Evolutionary conservation across 2,888 invertebrate species (phyloP).

Genomic region (Aphelenchoides bicaudatus): DNA sequence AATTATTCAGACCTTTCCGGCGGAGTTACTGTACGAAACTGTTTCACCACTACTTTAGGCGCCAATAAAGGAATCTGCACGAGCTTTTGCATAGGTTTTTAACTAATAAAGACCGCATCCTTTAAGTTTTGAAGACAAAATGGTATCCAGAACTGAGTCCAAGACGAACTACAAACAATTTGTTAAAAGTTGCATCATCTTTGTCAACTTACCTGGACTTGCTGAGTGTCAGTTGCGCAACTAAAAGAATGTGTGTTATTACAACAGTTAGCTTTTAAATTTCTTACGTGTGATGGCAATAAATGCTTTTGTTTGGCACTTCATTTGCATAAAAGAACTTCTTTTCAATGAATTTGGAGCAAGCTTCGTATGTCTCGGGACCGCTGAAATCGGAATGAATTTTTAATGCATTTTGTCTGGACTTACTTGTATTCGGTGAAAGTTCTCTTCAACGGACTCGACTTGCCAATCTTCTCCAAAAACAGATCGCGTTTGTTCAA

Average conservation of each 20-base stretch:
- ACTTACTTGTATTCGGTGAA: conserved; percentile 48
- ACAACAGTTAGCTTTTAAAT: too few species aligned
- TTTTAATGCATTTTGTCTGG: conserved; percentile 21
- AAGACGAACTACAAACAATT: too few species aligned
- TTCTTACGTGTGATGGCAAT: conserved; percentile 53
- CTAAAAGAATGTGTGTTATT: too few species aligned
- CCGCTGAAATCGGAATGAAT: conserved; percentile 40
- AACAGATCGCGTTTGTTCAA: conserved; percentile 65
- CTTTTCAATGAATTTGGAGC: conserved; percentile 43
- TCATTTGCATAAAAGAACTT: conserved; percentile 46
- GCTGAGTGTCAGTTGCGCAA: conserved; percentile 52
- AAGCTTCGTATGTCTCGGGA: conserved; percentile 40
- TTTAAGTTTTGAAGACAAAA: conserved; percentile 57
- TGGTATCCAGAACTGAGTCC: conserved; percentile 56
- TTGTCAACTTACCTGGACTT: too few species aligned
- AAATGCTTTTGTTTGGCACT: conserved; percentile 52
- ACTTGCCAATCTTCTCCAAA: conserved; percentile 46
- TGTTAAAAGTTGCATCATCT: too few species aligned
- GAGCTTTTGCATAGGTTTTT: neutral
- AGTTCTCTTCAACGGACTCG: conserved; percentile 40
- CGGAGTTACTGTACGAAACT: too few species aligned
- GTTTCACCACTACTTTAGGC: too few species aligned
- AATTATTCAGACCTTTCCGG: too few species aligned
- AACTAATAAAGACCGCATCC: conserved; percentile 57
- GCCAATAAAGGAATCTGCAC: too few species aligned